Conservation (phyloP, 2,888 invertebrate species). For the Caenorhabditis sulstoni region DNA sequence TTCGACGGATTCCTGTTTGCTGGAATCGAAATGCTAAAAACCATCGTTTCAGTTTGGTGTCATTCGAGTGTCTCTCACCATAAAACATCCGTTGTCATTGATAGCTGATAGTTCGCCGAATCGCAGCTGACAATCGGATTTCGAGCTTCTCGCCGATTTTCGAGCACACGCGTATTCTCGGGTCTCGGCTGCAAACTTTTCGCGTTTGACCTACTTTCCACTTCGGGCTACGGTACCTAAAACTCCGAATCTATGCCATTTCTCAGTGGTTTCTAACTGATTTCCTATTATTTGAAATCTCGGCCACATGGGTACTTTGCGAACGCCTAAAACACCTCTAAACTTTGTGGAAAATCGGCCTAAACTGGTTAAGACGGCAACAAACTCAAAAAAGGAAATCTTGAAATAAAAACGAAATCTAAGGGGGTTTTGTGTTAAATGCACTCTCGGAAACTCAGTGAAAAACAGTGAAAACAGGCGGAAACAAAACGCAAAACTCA, state of each 20-base stretch:
- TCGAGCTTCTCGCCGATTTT: conserved; percentile 21
- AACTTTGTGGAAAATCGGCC: too few species aligned
- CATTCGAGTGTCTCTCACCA: conserved; percentile 14
- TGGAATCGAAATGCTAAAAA: conserved; percentile 45
- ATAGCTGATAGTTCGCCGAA: conserved; percentile 54
- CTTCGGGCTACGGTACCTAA: conserved; percentile 12
- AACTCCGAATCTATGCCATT: conserved; percentile 53
- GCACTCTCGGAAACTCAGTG: too few species aligned
- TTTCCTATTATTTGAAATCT: conserved; percentile 38
- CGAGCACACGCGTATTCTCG: conserved; percentile 46
- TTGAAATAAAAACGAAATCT: too few species aligned
- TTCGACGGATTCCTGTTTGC: conserved; percentile 38
- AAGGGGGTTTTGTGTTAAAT: too few species aligned
- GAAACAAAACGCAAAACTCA: neutral
- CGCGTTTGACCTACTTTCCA: neutral
- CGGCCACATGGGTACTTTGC: conserved; percentile 24
- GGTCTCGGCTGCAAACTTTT: conserved; percentile 38
- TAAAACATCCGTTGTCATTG: conserved; percentile 59
- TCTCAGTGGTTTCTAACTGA: conserved; percentile 34
- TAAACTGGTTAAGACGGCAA: neutral
- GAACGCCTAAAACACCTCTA: neutral
- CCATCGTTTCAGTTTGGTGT: too few species aligned
- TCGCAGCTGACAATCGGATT: conserved; percentile 46
- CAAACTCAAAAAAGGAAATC: neutral
- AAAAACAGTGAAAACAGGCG: too few species aligned